Conservation (phyloP, 2,113 vertebrate genomes). For the Chauna torquata region DNA sequence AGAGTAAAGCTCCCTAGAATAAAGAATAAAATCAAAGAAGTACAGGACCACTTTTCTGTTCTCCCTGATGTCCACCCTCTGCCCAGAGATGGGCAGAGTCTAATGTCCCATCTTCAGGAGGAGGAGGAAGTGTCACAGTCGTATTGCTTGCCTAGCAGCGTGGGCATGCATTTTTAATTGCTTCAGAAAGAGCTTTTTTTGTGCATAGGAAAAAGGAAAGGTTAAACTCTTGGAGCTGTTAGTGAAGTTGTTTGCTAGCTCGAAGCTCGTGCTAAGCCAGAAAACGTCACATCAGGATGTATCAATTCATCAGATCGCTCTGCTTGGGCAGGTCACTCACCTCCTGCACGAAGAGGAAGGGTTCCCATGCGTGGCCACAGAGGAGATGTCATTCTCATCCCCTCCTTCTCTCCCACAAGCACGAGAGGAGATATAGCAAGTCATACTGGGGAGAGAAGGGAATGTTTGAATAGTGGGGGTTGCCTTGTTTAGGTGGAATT, state of each 20-base stretch:
- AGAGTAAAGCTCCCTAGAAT: neutral
- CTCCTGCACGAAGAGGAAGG: neutral
- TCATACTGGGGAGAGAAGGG: neutral
- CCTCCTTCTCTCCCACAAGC: neutral
- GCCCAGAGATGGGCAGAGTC: neutral
- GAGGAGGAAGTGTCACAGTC: neutral
- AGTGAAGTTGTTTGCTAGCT: neutral
- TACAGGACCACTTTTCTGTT: neutral
- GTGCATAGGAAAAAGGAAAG: neutral
- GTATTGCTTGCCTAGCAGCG: neutral
- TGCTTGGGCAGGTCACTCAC: neutral
- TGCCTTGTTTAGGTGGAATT: neutral
- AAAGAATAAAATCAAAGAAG: neutral
- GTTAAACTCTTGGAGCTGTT: fast-evolving
- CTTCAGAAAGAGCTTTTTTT: neutral
- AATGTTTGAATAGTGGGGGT: neutral
- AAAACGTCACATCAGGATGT: fast-evolving
- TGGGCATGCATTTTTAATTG: neutral
- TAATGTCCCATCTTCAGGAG: neutral
- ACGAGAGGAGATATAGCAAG: neutral
- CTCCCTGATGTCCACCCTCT: neutral
- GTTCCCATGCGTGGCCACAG: neutral
- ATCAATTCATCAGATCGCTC: neutral
- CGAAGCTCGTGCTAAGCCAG: fast-evolving
- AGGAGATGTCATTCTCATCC: neutral